Percentiles rank a stretch among this genome's conserved stretches.
Conservation (phyloP, 2,888 invertebrate species). For the Caenorhabditis wallacei region DNA sequence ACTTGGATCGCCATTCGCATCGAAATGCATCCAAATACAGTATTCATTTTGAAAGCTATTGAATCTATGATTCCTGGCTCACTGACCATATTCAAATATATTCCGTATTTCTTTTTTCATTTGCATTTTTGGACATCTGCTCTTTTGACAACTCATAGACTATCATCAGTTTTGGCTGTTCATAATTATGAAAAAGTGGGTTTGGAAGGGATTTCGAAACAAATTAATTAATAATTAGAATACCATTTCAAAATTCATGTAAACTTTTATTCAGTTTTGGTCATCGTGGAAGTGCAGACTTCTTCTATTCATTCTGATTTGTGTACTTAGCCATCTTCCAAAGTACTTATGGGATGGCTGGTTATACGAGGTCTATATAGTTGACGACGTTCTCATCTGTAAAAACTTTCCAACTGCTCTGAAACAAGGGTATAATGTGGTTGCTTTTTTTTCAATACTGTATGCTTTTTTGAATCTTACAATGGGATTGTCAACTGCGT, state of each 20-base stretch:
- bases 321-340: background rate
- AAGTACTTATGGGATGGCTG: background rate
- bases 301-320: background rate
- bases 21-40: background rate
- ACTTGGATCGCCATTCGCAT: slow-evolving; percentile 29
- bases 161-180: background rate
- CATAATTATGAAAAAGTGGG: slow-evolving; percentile 1
- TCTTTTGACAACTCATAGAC: slow-evolving; percentile 9
- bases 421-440: background rate
- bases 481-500: background rate
- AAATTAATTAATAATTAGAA: background rate
- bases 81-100: slow-evolving; percentile 10
- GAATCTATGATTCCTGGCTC: slow-evolving; percentile 4
- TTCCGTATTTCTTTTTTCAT: slow-evolving; percentile 21
- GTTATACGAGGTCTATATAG: background rate
- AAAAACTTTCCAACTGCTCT: background rate
- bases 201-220: too few relatives aligned
- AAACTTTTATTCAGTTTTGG: slow-evolving; percentile 26
- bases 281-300: background rate
- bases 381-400: background rate
- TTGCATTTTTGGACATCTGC: slow-evolving; percentile 24
- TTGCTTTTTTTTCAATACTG: background rate
- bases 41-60: slow-evolving; percentile 1
- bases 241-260: background rate
- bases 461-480: background rate